Evolutionary conservation across 30 jellyfish, hydroid and myxozoan species (phyloP).

Genomic region (Hydractinia echinata): DNA sequence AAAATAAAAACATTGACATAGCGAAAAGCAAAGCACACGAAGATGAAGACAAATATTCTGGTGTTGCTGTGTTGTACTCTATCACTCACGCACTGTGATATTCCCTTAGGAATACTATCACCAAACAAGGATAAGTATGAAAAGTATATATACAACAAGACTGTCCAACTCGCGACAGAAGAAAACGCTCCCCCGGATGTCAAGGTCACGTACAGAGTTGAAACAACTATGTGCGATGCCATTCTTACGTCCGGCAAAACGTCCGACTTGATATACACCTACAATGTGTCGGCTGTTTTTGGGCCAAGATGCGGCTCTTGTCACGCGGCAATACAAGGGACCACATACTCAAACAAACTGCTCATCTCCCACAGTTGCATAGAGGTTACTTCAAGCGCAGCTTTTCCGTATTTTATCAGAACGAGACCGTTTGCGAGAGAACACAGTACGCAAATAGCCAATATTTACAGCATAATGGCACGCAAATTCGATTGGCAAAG

Average conservation of each 20-base stretch:
- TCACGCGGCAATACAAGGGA: neutral
- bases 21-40: too few species aligned
- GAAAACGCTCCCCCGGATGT: neutral
- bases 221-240: constrained; percentile 5
- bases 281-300: constrained; percentile 18
- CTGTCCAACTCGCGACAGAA: constrained; percentile 16
- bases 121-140: neutral
- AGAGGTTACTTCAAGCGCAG: neutral
- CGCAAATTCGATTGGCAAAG: neutral
- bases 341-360: neutral
- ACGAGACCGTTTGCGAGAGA: constrained; percentile 26
- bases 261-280: constrained; percentile 5
- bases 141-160: constrained; percentile 10
- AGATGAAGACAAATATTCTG: neutral
- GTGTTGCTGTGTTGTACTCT: neutral
- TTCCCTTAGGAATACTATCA: constrained; percentile 21
- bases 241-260: constrained; percentile 6
- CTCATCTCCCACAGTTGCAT: constrained; percentile 12
- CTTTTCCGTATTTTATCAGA: neutral
- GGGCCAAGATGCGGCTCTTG: constrained; percentile 29
- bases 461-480: neutral
- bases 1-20: neutral
- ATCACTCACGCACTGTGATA: neutral
- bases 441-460: neutral
- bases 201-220: neutral